Evolutionary conservation across 2,888 invertebrate species (phyloP).

Genomic region (Diploptera punctata): DNA sequence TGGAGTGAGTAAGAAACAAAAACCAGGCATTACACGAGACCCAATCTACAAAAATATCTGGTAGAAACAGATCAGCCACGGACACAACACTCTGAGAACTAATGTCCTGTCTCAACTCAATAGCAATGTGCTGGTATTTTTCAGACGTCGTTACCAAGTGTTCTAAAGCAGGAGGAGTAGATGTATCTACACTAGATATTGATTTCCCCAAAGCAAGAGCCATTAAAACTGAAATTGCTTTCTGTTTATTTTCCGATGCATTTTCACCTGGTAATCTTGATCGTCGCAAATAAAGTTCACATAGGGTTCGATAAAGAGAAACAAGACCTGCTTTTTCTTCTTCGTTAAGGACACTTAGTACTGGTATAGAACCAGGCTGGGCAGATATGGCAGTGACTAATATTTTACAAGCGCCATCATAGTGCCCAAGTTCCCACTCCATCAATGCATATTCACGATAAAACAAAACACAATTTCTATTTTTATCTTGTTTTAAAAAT

Average conservation of each 20-base stretch:
- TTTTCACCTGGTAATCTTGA: not conserved
- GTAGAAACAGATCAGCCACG: constrained; percentile 56
- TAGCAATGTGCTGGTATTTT: constrained; percentile 52
- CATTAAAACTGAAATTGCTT: constrained; percentile 13
- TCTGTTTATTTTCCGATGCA: not conserved
- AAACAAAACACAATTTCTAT: constrained; percentile 63
- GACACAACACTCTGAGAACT: constrained; percentile 30
- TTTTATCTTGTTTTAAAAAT: constrained; percentile 60
- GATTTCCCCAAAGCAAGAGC: constrained; percentile 11
- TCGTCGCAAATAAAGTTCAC: constrained; percentile 37
- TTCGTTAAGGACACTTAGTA: not conserved
- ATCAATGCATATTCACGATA: constrained; percentile 69
- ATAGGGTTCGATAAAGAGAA: constrained; percentile 38
- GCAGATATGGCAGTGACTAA: constrained; percentile 27
- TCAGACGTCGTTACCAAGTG: constrained; percentile 48
- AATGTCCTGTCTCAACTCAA: constrained; percentile 47
- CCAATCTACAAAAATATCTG: constrained; percentile 60
- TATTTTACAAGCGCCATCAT: constrained; percentile 56
- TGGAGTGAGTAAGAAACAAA: constrained; percentile 54
- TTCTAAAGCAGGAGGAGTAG: constrained; percentile 45
- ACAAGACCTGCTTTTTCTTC: constrained; percentile 34
- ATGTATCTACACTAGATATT: not conserved
- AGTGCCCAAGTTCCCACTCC: constrained; percentile 61
- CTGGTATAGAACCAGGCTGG: constrained; percentile 12
- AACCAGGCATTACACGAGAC: constrained; percentile 62